phyloP scores from a whole-genome alignment of 2,113 vertebrate species.

The Narcine bancroftii region DNA sequence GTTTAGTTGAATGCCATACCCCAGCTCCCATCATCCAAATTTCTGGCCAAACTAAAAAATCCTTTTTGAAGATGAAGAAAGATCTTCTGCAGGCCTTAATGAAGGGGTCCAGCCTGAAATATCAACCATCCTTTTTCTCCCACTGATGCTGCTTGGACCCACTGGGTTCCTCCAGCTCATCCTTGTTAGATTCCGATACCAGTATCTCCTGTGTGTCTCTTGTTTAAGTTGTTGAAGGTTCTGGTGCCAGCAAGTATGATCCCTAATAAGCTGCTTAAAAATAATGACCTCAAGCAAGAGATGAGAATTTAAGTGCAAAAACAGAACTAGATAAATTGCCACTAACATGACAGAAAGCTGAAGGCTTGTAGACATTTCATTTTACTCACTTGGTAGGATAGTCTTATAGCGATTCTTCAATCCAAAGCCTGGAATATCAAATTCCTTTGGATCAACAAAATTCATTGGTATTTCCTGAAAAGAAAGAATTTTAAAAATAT shows the following conservation, averaged over 20 bases:
- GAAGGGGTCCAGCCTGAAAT: too few species aligned
- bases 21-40: neutral
- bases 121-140: too few species aligned
- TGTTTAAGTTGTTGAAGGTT: neutral
- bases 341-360: neutral
- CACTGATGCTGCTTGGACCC: too few species aligned
- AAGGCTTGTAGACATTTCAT: neutral
- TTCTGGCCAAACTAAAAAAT: neutral
- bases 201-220: too few species aligned
- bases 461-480: constrained; percentile 96
- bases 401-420: constrained; percentile 98
- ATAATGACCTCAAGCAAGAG: neutral
- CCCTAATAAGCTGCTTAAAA: neutral
- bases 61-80: neutral
- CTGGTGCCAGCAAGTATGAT: neutral
- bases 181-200: too few species aligned
- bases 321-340: neutral
- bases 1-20: neutral
- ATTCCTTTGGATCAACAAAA: constrained; percentile 96
- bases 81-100: neutral
- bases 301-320: neutral
- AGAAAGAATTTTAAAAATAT: constrained; percentile 37
- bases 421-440: constrained; percentile 89
- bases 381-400: constrained; percentile 90
- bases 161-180: too few species aligned